Base-by-base conservation (phyloP, 2,888 invertebrate genomes). In the Pseudococcus jackbeardsleyi region DNA sequence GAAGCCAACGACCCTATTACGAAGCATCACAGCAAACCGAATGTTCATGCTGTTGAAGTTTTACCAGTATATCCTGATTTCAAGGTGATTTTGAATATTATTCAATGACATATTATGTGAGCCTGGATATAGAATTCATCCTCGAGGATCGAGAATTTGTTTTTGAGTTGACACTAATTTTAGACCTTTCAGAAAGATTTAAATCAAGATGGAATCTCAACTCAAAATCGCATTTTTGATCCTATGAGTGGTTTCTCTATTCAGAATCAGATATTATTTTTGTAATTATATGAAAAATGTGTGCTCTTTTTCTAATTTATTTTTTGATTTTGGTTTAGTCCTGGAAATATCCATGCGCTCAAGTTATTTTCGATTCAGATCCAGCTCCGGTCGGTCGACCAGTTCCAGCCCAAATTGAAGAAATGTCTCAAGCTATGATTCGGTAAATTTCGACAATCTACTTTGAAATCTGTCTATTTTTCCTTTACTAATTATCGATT, bases 371-470 rank as follows among this genome's bases (percentile, higher is more conserved):
- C 92, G 99, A 99, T 92, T 96, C 98, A 0, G 99, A 99, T 92
- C 99, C 99, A 12, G 98, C 99, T 8, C 98, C 98, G 0, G 93
- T 95, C 72, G 97, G 96, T 89, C 95, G 96, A 91, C 95, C 96
- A 90, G 94, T 96, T 84, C 95, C 96, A 42, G 96, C 96, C 11
- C 97, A 98, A 91, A 94, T 97, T 90, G 98, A 99, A 91, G 98
- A 98, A 91, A 99, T 99, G 98, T 98, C 98, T 46, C 98, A 99
- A 92, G 99, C 99, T 91, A 98, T 99, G 98, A 99, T 99, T 92
- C 94, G 98, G 96, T 96, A 84, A 64, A 64, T 54, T 39, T 88
- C 42, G 5, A n/a, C n/a, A n/a, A 9, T 9, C 12, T 77, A 8
- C 2, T 1, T 39, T 19, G n/a, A 42, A 42, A 46, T 88, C 22